A percentile compares a stretch with the other conserved stretches of the same genome.
These are phyloP conservation scores for Staurois parvus DNA, from an alignment of 2,797 vertebrate species.

Conservation along the genomic window DNA sequence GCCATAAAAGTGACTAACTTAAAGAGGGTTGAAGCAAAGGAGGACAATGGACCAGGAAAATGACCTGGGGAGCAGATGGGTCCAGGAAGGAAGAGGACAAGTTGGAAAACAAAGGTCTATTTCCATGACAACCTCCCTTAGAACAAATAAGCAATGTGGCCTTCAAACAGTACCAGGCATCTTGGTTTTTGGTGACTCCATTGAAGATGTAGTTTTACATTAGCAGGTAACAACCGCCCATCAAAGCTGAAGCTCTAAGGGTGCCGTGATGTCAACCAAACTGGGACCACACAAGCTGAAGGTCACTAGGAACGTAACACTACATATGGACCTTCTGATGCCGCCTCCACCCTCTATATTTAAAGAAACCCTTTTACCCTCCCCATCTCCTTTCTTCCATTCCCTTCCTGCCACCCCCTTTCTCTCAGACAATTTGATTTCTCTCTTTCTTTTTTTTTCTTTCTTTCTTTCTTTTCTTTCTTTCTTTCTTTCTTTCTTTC, in stretches of 20 bases:
- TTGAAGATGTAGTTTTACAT: slow-evolving; percentile 3
- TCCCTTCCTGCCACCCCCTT: too few species aligned
- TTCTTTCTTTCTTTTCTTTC: too few species aligned
- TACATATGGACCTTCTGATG: too few species aligned
- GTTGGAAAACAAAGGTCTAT: slow-evolving; percentile 22
- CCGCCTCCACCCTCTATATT: too few species aligned
- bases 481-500: too few species aligned
- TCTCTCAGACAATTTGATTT: too few species aligned
- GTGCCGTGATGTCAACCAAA: neutral
- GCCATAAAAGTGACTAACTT: slow-evolving; percentile 41
- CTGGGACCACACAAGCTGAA: slow-evolving; percentile 53
- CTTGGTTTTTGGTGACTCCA: neutral
- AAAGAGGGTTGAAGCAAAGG: slow-evolving; percentile 25
- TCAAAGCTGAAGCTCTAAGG: neutral
- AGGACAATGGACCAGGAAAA: slow-evolving; percentile 51
- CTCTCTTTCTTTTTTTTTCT: too few species aligned
- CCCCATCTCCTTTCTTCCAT: too few species aligned
- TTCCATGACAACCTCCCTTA: slow-evolving; percentile 25
- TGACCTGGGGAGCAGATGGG: slow-evolving; percentile 47
- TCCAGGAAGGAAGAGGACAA: slow-evolving; percentile 51
- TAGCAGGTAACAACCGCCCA: slow-evolving; percentile 48
- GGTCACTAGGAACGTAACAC: neutral
- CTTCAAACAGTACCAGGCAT: neutral
- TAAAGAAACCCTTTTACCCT: too few species aligned
- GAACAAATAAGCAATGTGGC: slow-evolving; percentile 28